Evolutionary conservation across 2,113 vertebrate species (phyloP).

Genomic region (Nanger granti): DNA sequence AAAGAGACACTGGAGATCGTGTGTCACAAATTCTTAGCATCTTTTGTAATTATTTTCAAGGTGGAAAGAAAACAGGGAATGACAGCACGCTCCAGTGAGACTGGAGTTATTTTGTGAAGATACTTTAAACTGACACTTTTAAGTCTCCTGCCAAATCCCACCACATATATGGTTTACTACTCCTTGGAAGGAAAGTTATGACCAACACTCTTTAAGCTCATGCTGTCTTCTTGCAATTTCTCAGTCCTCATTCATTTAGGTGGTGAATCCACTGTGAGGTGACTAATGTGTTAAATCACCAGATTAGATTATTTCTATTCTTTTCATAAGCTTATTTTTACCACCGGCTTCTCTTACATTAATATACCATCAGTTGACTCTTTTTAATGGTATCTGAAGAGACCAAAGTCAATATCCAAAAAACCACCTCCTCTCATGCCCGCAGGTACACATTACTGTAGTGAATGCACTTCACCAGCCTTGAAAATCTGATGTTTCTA

Average conservation of each 20-base stretch:
- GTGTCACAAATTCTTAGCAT: neutral
- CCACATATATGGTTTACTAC: fast-evolving
- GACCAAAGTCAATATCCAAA: neutral
- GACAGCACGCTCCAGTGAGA: neutral
- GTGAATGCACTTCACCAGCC: neutral
- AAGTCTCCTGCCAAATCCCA: neutral
- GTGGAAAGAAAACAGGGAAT: neutral
- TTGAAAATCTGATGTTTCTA: neutral
- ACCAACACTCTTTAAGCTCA: neutral
- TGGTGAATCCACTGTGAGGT: neutral
- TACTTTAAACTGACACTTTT: neutral
- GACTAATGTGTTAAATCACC: neutral
- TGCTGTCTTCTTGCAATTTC: neutral
- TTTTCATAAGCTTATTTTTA: neutral
- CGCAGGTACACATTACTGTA: neutral
- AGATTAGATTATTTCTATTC: neutral
- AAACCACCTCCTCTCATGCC: neutral
- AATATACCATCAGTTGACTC: neutral
- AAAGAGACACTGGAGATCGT: neutral
- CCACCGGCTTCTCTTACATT: neutral
- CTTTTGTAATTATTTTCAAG: neutral
- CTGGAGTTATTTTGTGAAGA: neutral
- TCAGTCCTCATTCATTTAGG: neutral
- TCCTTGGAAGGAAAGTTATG: no score
- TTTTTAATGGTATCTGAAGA: neutral